A percentile compares a stretch with the other conserved stretches of the same genome.
Conservation (phyloP, 1,140 invertebrate genomes). For the Pseudomyrmex gracilis region DNA sequence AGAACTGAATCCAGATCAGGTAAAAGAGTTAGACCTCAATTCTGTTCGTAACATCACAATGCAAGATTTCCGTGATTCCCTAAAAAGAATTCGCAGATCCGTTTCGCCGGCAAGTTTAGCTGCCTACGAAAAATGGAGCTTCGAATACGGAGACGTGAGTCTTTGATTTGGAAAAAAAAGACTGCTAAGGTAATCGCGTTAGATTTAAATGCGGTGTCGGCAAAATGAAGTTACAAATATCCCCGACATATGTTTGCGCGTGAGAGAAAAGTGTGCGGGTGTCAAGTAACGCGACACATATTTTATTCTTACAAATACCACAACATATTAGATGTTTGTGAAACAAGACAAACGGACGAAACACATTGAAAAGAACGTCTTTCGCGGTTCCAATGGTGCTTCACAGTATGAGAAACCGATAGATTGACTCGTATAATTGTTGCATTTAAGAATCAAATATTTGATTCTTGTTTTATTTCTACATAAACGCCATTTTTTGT, state of each 20-base stretch:
- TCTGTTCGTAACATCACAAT: constrained; percentile 94
- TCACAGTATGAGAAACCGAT: not conserved
- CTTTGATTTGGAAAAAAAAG: constrained; percentile 84
- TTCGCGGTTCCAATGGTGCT: too few species aligned
- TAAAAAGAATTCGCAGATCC: constrained; percentile 95
- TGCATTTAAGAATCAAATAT: not conserved
- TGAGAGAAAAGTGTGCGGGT: too few species aligned
- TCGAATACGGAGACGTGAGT: constrained; percentile 95
- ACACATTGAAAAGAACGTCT: not conserved
- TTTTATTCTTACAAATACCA: constrained; percentile 59
- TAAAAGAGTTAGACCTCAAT: constrained; percentile 92
- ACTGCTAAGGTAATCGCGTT: constrained; percentile 5
- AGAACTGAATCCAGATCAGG: constrained; percentile 95
- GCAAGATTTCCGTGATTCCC: constrained; percentile 95
- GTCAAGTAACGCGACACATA: not conserved
- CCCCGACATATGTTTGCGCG: not conserved
- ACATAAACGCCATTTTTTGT: not conserved
- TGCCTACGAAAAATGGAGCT: constrained; percentile 97
- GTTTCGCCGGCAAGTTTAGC: constrained; percentile 94
- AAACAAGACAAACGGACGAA: not conserved
- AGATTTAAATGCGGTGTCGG: not conserved
- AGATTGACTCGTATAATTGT: not conserved
- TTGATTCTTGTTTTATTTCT: not conserved
- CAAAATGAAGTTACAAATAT: not conserved
- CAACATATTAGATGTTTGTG: constrained; percentile 13